Conservation (phyloP, 1,140 invertebrate genomes). For the Laupala kohalensis region DNA sequence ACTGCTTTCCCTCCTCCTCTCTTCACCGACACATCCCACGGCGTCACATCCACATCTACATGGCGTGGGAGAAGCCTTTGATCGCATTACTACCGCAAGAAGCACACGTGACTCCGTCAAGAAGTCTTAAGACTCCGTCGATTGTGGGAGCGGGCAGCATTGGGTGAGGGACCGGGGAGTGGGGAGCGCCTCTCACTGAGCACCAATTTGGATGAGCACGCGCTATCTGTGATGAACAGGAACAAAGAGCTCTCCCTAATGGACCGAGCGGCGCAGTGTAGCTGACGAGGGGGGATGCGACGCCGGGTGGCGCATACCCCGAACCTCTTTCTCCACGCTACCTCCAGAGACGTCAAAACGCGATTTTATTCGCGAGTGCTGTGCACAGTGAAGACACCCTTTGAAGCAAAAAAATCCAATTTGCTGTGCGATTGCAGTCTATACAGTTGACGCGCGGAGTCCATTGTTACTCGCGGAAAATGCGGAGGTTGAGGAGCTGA, state of each 20-base stretch:
- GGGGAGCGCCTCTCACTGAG: slow-evolving; percentile 18
- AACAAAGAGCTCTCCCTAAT: background rate
- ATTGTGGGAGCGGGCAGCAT: background rate
- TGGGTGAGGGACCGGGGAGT: slow-evolving; percentile 32
- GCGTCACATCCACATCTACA: too few species aligned
- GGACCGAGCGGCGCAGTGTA: background rate
- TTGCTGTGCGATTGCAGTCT: slow-evolving; percentile 22
- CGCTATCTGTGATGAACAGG: background rate
- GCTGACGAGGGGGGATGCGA: background rate
- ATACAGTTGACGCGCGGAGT: too few species aligned
- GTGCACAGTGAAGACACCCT: background rate
- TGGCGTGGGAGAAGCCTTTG: too few species aligned
- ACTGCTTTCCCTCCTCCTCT: too few species aligned
- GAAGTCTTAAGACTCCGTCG: too few species aligned
- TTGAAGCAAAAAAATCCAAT: background rate
- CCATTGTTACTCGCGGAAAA: too few species aligned
- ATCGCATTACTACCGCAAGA: too few species aligned
- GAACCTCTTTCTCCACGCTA: background rate
- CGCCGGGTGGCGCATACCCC: too few species aligned
- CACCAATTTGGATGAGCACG: background rate
- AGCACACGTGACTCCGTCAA: too few species aligned
- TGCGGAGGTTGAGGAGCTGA: too few species aligned
- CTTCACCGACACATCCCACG: too few species aligned
- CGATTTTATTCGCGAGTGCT: background rate
- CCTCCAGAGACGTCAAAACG: background rate